Base-by-base conservation (phyloP, 2,113 vertebrate species). In the Prionailurus viverrinus region DNA sequence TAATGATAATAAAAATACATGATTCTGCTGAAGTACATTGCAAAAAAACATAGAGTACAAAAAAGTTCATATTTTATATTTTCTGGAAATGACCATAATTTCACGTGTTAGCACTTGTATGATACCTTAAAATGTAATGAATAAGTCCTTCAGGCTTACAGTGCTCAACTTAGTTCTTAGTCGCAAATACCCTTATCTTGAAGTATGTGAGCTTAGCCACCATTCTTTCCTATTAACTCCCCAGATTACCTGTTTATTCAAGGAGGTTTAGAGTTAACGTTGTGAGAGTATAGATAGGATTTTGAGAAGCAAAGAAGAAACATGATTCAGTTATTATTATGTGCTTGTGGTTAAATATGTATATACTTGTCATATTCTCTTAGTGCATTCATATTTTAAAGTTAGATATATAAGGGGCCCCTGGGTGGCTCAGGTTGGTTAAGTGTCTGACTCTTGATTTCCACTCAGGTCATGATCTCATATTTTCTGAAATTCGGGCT, bases 271-370 rank as follows among this genome's bases (percentile, higher is more conserved):
- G 18, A 87, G 33, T 93, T 90, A 79, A 69, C 25, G 81, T 95
- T 82, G 19, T 85, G 76, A 94, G 79, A 89, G 25, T 83, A 25
- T 96, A 81, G 36, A 21, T 65, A 96, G 61, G 36, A 68, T 86
- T 97, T 97, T 95, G 33, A 91, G 53, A 96, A 86, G 25, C 27
- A 78, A 90, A 95, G 61, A 48, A 65, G 4, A 55, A 48, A 84
- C 21, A 76, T 53, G 12, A 82, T 41, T 61, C 27, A 90, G 21
- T 92, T 41, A 55, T 21, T 87, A 90, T 1, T 71, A 82, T 94
- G 16, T 91, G 19, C 31, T 91, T 85, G 83, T 68, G 27, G 23
- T 84, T 92, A n/a, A 87, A 63, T 92, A 73, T 86, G 9, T 74
- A 61, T 61, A 3, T 80, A 36, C n/a, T 58, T 91, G 55, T 39